Evolutionary conservation across 2,888 invertebrate species (phyloP).

Genomic region (Resseliella maxima): DNA sequence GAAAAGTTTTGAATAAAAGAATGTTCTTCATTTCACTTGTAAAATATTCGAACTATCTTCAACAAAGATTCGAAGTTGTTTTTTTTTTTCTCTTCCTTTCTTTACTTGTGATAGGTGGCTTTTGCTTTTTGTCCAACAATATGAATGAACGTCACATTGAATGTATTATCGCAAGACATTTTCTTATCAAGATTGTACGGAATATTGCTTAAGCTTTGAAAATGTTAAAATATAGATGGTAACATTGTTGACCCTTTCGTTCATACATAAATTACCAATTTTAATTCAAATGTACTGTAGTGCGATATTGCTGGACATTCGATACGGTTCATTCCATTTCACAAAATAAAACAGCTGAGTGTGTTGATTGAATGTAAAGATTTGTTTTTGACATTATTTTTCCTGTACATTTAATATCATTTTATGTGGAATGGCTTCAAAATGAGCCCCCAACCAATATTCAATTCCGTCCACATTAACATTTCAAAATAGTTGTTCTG

Average conservation of each 20-base stretch:
- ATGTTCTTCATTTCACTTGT: too few relatives aligned
- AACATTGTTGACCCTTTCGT: background rate
- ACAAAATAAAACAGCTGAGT: background rate
- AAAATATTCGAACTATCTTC: too few relatives aligned
- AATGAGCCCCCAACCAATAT: background rate
- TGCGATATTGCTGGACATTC: background rate
- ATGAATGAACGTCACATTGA: background rate
- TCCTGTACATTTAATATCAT: slow-evolving; percentile 43
- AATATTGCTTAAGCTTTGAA: background rate
- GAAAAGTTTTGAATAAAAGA: too few relatives aligned
- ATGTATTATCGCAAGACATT: background rate
- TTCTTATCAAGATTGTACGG: slow-evolving; percentile 1
- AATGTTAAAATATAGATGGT: too few relatives aligned
- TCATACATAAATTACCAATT: slow-evolving; percentile 35
- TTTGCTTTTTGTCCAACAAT: background rate
- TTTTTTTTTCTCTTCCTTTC: background rate
- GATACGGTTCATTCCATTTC: background rate
- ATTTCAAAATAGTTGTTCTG: background rate
- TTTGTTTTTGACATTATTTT: background rate
- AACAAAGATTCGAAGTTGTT: too few relatives aligned
- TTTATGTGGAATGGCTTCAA: background rate
- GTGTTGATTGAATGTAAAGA: background rate
- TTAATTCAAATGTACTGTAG: slow-evolving; percentile 24
- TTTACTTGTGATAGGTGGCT: background rate
- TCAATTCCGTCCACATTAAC: background rate